Base-by-base conservation (phyloP, 2,113 vertebrate species). In the Aspidoscelis tigris region DNA sequence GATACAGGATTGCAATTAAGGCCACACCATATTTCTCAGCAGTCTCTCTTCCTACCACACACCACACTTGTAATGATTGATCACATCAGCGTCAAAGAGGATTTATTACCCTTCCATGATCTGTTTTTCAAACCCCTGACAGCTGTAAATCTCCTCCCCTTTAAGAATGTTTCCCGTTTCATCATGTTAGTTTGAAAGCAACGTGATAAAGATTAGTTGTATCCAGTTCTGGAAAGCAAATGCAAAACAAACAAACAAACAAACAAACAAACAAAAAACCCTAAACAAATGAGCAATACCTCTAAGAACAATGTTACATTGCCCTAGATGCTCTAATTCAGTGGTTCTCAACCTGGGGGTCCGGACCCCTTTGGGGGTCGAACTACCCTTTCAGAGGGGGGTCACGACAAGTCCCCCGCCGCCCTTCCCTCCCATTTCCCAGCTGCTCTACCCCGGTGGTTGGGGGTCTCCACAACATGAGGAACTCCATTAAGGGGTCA, bases 241-340 rank as follows among this genome's bases (percentile, higher is more conserved):
- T 76, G 93, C 90, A 86, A 94, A 76, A 16, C 14, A 61, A 18
- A 12, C 84, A 33, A 33, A 33, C 33, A 61, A 18, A 12, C 84
- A 33, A 33, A 33, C 33, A 95, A 93, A 9, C 10, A 55, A 55
- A 55, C 9, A 12, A 9, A 16, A 61, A 61, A 18, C 16, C 84
- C 93, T 95, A 94, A 90, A 91, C 87, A 53, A 92, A 94, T 76
- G 92, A 94, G 47, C 93, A 94, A 33, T 90, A 94, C 93, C 94
- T 93, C 93, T 92, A 93, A 94, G 94, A 94, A 95, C 92, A 93
- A 94, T 18, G 79, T 89, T 91, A 92, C 93, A 93, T 92, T 73
- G 91, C 81, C 95, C 94, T 33, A 86, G 95, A 96, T 94, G 94
- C 86, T 94, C 93, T 33, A 33, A 33, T 33, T 33, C 33, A 33